Conservation (phyloP, 2,113 vertebrate species). For the Psilopogon haemacephalus region DNA sequence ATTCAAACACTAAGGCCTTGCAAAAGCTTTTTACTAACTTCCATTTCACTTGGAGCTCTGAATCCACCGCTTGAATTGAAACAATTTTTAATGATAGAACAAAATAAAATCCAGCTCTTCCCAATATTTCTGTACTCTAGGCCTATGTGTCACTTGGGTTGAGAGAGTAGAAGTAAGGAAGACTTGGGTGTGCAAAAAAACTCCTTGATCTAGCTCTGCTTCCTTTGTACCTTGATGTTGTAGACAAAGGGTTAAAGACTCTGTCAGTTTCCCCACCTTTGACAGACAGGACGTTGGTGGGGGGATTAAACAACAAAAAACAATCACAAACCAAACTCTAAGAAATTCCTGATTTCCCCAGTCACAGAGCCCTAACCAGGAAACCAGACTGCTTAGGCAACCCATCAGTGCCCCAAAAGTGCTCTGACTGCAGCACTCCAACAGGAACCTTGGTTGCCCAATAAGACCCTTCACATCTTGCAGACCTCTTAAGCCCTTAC, state of each 20-base stretch:
- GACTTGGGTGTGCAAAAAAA: neutral
- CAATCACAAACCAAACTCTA: neutral
- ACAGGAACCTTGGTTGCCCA: neutral
- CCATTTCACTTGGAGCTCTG: neutral
- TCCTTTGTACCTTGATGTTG: neutral
- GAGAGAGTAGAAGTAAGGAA: neutral
- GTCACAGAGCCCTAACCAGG: neutral
- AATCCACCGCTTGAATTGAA: neutral
- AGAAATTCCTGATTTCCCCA: neutral
- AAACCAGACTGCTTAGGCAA: neutral
- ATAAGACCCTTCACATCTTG: accelerated
- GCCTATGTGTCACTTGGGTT: accelerated
- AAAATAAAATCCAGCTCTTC: neutral
- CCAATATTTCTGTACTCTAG: neutral
- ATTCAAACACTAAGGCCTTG: neutral
- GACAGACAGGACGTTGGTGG: neutral
- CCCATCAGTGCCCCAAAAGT: neutral
- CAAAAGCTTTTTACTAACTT: neutral
- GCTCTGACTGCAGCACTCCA: neutral
- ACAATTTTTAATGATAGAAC: neutral
- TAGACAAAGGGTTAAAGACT: neutral
- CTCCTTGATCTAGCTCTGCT: neutral
- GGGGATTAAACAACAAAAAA: too few species aligned
- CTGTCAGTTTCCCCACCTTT: neutral
- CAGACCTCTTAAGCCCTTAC: neutral